phyloP scores from a whole-genome alignment of 2,113 vertebrate genomes.

The Corythornis cristatus region DNA sequence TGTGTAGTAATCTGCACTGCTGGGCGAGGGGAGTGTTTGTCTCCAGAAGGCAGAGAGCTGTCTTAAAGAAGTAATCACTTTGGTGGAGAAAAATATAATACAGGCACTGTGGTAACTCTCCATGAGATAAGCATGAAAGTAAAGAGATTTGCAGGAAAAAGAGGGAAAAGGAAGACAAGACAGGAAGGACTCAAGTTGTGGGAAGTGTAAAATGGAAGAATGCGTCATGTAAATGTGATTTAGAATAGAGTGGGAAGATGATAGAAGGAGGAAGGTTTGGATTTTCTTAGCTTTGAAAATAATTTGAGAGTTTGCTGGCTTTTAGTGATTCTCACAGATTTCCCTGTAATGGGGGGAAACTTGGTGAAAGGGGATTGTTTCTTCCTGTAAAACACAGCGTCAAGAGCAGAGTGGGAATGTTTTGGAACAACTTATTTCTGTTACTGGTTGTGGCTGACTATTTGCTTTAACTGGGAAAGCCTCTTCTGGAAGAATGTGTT shows the following conservation, averaged over 20 bases:
- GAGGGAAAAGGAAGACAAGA: slow-evolving; percentile 18
- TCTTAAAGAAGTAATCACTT: neutral
- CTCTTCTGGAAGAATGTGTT: neutral
- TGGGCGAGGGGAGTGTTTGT: neutral
- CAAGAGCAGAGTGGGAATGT: neutral
- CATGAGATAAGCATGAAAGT: neutral
- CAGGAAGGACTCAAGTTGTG: slow-evolving; percentile 27
- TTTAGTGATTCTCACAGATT: neutral
- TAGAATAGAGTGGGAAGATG: slow-evolving; percentile 48
- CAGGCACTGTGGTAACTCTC: fast-evolving
- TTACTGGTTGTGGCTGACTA: neutral
- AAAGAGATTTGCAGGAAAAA: neutral
- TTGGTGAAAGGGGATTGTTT: neutral
- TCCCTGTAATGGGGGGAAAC: neutral
- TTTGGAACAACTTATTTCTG: neutral
- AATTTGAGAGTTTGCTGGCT: neutral
- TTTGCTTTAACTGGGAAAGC: neutral
- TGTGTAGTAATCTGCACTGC: neutral
- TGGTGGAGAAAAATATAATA: neutral
- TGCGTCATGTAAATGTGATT: slow-evolving; percentile 35
- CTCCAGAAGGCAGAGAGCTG: neutral
- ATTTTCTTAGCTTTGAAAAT: slow-evolving; percentile 38
- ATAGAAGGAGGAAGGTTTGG: slow-evolving; percentile 34
- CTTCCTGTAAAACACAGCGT: neutral
- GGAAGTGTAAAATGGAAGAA: slow-evolving; percentile 48